A percentile compares a stretch with the other conserved stretches of the same genome.
These are phyloP conservation scores for Polydrusus pterygomalis DNA, from an alignment of 2,888 invertebrate genomes.

Conservation along the genomic window DNA sequence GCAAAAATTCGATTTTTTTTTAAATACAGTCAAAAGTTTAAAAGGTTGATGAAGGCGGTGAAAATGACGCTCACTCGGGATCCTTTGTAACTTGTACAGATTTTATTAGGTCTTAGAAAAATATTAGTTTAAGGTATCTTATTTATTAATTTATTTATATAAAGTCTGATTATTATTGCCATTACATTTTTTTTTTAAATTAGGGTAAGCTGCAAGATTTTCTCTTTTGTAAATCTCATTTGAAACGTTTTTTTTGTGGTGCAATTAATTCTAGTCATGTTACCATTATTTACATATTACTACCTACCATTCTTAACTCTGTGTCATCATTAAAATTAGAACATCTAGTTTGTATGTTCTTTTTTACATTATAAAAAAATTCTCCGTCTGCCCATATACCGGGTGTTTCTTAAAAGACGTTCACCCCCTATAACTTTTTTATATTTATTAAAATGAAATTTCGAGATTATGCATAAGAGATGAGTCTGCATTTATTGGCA, in stretches of 20 bases:
- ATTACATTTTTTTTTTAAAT: conserved; percentile 13
- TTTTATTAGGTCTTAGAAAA: not conserved
- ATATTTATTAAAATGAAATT: no score
- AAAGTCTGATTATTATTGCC: conserved; percentile 20
- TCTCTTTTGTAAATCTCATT: not conserved
- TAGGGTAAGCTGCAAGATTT: not conserved
- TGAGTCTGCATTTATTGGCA: no score
- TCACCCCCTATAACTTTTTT: no score
- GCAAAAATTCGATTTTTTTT: no score
- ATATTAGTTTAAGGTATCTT: conserved; percentile 1
- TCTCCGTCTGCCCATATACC: no score
- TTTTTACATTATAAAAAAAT: no score
- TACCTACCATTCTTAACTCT: no score
- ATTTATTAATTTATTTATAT: conserved; percentile 8
- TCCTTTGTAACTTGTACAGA: not conserved
- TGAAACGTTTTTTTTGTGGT: not conserved
- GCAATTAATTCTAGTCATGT: conserved; percentile 31
- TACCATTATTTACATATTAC: conserved; percentile 2
- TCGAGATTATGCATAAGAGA: no score
- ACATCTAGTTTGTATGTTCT: no score
- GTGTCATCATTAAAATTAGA: no score
- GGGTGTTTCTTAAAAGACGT: no score
- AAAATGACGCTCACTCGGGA: not conserved
- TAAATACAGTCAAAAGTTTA: no score
- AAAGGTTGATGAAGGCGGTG: not conserved